Evolutionary conservation across 1,140 invertebrate species (phyloP).

Genomic region (Stegodyphus dumicola): DNA sequence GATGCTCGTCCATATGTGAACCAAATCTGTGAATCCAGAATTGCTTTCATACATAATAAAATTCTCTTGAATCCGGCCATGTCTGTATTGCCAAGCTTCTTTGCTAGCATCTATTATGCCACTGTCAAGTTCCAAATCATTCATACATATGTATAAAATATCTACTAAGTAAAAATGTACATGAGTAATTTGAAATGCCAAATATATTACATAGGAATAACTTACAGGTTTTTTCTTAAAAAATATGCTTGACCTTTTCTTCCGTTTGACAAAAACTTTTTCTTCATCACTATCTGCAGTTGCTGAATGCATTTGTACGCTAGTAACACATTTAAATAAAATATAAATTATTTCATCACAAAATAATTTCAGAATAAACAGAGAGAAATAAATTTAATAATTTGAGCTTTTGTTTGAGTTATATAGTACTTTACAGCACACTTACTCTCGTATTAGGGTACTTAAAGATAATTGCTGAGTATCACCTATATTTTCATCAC

Average conservation of each 20-base stretch:
- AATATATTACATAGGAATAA: neutral
- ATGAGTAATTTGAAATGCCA: neutral
- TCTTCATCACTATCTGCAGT: constrained; percentile 73
- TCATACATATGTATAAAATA: too few species aligned
- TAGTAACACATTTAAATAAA: neutral
- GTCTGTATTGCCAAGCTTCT: too few species aligned
- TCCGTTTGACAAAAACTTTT: constrained; percentile 84
- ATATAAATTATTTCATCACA: neutral
- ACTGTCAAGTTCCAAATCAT: too few species aligned
- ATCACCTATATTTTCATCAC: constrained; percentile 44
- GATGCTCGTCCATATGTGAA: too few species aligned
- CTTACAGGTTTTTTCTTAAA: constrained; percentile 87
- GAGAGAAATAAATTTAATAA: neutral
- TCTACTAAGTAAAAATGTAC: too few species aligned
- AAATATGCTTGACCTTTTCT: constrained; percentile 84
- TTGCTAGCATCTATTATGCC: too few species aligned
- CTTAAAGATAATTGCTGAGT: constrained; percentile 47
- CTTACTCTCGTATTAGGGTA: constrained; percentile 48
- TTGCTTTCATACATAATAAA: too few species aligned
- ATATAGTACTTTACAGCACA: constrained; percentile 1
- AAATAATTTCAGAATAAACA: neutral
- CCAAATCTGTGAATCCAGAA: too few species aligned
- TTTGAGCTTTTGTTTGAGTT: neutral
- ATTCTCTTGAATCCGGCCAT: too few species aligned
- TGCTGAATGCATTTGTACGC: constrained; percentile 48